Evolutionary conservation across 2,888 invertebrate genomes (phyloP), one percentile per base, ranked within the genome.

Genomic region (Hecatera dysodea): DNA sequence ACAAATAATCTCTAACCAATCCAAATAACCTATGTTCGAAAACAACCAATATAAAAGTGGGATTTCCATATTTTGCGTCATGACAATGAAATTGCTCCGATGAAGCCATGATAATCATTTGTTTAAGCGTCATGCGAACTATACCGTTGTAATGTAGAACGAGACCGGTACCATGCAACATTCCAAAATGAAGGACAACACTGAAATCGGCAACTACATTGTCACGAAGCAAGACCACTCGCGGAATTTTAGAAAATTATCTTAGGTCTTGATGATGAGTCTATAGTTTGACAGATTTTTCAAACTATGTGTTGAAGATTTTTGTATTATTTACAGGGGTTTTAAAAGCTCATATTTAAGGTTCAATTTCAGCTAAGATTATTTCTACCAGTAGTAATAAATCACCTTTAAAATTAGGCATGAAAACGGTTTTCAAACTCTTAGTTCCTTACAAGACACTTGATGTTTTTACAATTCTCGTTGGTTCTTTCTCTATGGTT

Each of bases 31-130:
- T 55, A 67, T 60, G 27, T 36, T 74, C 46, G 62, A 78, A 36
- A 67, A 71, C 27, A 24, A 78, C 61, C 50, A 63, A 73, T 61
- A 64, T 3, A 84, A 80, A 86, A 89, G 93, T 94, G 94, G 93
- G 94, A 93, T 85, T 89, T 91, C 93, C 94, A 85, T 81, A 83
- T 87, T 88, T 95, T 95, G 96, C 96, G 90, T 95, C 96, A 96
- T 96, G 96, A 96, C 96, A 96, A 96, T 96, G 96, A 93, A 90
- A 94, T 95, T 95, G 95, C 96, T 90, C 86, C 89, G 86, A 91
- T 92, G 92, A 93, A 95, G 96, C 95, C 95, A 96, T 96, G 96
- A 95, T 94, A 94, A 93, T 90, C 86, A 83, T 79, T 88, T 81
- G 83, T 87, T 87, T 88, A 92, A 94, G 93, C 94, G 89, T 89